phyloP scores from a whole-genome alignment of 2,113 vertebrate species.

The Saccopteryx leptura region DNA sequence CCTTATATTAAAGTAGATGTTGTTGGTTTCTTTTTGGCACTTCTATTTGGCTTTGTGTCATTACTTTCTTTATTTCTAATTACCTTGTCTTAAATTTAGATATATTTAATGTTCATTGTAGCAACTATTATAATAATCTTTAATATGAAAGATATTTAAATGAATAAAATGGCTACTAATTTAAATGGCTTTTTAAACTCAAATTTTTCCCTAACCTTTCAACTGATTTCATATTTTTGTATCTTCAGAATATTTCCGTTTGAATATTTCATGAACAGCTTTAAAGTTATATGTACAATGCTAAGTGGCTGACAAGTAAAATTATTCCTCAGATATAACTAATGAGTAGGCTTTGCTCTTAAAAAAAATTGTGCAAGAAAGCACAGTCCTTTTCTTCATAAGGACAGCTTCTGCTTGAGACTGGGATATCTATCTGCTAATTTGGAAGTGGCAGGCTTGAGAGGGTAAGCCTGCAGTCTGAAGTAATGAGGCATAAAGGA shows the following conservation, averaged over 20 bases:
- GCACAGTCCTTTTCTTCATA: not conserved
- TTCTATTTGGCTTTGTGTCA: not conserved
- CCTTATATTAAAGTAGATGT: not conserved
- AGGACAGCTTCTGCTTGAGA: not conserved
- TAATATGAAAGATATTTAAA: not conserved
- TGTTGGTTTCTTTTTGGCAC: not conserved
- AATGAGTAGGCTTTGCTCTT: not conserved
- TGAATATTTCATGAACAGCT: not conserved
- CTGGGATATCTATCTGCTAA: not conserved
- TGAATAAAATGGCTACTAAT: not conserved
- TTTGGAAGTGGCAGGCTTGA: not conserved
- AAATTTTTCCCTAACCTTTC: not conserved
- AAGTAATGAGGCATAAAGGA: not conserved
- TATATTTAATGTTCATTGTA: not conserved
- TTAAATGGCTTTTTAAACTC: conserved; percentile 17
- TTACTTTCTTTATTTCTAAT: conserved; percentile 30
- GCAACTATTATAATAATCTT: not conserved
- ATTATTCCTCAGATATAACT: not conserved
- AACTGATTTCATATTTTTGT: not conserved
- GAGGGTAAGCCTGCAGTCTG: not conserved
- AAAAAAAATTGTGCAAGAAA: not conserved
- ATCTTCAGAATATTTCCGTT: not conserved
- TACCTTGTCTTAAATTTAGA: not conserved
- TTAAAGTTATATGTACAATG: conserved; percentile 10
- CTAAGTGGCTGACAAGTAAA: not conserved